Evolutionary conservation across 1,140 invertebrate genomes (phyloP).

Genomic region (Goniozus legneri): DNA sequence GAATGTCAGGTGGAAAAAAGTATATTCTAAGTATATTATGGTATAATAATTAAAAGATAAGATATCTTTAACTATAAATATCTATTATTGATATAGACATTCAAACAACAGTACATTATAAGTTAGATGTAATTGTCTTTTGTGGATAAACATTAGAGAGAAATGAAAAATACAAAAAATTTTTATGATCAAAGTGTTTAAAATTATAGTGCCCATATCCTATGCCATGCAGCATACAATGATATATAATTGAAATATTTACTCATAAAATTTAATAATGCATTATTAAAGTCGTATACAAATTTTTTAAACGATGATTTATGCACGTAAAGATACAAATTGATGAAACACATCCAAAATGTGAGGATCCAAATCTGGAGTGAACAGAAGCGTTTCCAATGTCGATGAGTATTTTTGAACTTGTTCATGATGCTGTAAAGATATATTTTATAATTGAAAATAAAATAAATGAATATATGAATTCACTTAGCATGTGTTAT

Average conservation of each 20-base stretch:
- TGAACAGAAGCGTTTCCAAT: slow-evolving; percentile 91
- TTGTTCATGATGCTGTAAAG: slow-evolving; percentile 88
- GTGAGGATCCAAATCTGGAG: slow-evolving; percentile 92
- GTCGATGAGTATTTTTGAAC: slow-evolving; percentile 96
- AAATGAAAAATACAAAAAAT: slow-evolving; percentile 54
- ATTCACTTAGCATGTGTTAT: background rate
- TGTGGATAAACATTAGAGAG: slow-evolving; percentile 54
- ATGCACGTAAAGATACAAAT: slow-evolving; percentile 78
- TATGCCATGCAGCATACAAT: no score
- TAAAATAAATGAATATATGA: background rate
- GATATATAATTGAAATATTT: no score
- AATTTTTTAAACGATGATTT: no score
- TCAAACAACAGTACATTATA: slow-evolving; percentile 47
- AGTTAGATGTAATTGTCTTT: slow-evolving; percentile 53
- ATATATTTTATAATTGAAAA: slow-evolving; percentile 5
- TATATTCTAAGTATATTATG: no score
- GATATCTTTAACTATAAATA: slow-evolving; percentile 39
- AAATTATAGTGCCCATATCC: no score
- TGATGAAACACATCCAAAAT: slow-evolving; percentile 97
- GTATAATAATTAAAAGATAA: no score
- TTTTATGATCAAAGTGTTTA: slow-evolving; percentile 47
- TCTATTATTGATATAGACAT: slow-evolving; percentile 47
- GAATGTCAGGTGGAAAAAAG: no score
- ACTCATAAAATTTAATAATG: no score
- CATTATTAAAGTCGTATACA: no score